phyloP scores from a whole-genome alignment of 2,888 invertebrate genomes.

The Diplazon laetatorius region DNA sequence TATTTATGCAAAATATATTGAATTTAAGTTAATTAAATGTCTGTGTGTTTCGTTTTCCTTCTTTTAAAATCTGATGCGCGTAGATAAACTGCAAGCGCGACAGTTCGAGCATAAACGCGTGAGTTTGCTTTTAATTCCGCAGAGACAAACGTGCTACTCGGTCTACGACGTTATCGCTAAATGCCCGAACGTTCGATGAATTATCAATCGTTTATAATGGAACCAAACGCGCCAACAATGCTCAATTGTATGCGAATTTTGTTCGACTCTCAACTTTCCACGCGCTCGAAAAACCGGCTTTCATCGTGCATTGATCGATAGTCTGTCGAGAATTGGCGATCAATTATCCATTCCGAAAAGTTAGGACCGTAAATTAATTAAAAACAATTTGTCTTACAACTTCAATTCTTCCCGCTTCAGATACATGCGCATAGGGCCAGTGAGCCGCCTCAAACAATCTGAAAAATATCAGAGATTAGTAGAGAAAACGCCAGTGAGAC shows the following conservation, averaged over 20 bases:
- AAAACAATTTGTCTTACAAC: neutral
- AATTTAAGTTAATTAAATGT: slow-evolving; percentile 17
- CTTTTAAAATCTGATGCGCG: too few relatives aligned
- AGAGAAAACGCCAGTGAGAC: too few relatives aligned
- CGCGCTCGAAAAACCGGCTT: slow-evolving; percentile 1
- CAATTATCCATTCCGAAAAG: too few relatives aligned
- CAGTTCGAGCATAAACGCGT: neutral
- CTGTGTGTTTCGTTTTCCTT: neutral
- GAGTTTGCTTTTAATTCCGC: slow-evolving; percentile 35
- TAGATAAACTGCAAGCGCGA: slow-evolving; percentile 8
- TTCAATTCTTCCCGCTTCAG: neutral
- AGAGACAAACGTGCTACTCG: slow-evolving; percentile 7
- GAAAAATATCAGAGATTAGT: too few relatives aligned
- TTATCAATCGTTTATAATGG: slow-evolving; percentile 36
- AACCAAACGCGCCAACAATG: slow-evolving; percentile 24
- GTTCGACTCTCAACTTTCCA: slow-evolving; percentile 36
- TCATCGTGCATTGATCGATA: slow-evolving; percentile 12
- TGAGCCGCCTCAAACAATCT: slow-evolving; percentile 36
- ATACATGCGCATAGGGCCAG: slow-evolving; percentile 19
- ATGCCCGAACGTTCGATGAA: slow-evolving; percentile 50
- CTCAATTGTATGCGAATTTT: slow-evolving; percentile 9
- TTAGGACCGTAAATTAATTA: too few relatives aligned
- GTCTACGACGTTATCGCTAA: slow-evolving; percentile 53
- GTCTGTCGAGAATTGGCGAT: too few relatives aligned
- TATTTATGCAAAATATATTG: slow-evolving; percentile 34